A percentile compares a stretch with the other conserved stretches of the same genome.
These are phyloP conservation scores for Xylocopa sonorina DNA, from an alignment of 1,140 invertebrate genomes.

Conservation along the genomic window DNA sequence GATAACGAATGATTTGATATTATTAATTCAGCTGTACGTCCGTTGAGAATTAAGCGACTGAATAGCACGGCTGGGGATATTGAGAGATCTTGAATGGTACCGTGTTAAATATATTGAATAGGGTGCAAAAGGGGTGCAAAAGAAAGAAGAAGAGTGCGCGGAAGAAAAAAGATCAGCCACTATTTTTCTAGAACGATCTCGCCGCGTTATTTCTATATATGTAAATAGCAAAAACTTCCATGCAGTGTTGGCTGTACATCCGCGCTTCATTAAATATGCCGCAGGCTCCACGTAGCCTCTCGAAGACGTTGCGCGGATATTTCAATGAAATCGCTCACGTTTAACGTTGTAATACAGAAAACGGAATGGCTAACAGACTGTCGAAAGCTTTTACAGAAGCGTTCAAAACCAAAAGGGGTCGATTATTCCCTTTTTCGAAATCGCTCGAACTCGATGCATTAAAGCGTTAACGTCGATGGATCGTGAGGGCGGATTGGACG, in stretches of 20 bases:
- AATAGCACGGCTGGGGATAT: too few relatives aligned
- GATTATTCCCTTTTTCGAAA: conserved; percentile 50
- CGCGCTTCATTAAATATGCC: background rate
- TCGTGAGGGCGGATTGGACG: conserved; percentile 48
- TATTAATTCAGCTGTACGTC: too few relatives aligned
- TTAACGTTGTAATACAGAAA: background rate
- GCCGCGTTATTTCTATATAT: background rate
- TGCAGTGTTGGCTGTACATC: background rate
- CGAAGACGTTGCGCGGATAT: background rate
- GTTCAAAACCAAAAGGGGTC: background rate
- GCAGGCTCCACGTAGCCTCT: background rate
- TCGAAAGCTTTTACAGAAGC: background rate
- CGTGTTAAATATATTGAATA: too few relatives aligned
- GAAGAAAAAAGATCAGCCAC: background rate
- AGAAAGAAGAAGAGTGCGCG: background rate
- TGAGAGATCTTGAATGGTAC: too few relatives aligned
- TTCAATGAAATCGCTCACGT: background rate
- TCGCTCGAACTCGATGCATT: conserved; percentile 30
- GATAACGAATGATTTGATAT: too few relatives aligned
- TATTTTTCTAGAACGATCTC: too few relatives aligned
- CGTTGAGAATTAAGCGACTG: too few relatives aligned
- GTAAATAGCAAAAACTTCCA: background rate
- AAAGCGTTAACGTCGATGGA: conserved; percentile 43
- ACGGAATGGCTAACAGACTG: background rate
- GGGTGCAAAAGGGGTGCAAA: too few relatives aligned